Evolutionary conservation across 2,888 invertebrate genomes (phyloP), one percentile per base, ranked within the genome.

Genomic region (Oscheius sp.): DNA sequence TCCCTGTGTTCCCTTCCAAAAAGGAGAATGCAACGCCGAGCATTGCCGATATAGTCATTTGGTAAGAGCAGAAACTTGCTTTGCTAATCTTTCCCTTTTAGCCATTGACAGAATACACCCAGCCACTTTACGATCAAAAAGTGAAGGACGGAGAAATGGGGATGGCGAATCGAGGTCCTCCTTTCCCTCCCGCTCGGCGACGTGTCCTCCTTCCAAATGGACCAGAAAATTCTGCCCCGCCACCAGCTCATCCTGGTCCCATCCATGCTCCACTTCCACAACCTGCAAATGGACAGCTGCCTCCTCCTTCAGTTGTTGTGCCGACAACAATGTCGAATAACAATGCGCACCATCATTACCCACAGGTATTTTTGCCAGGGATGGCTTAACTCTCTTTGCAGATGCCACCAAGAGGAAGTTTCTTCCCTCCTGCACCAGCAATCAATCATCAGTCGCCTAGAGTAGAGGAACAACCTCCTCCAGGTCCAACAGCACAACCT

Each of bases 1-100:
- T 65, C 86, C 86, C 31, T 84, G 84, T 72, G 81, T 80, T 55
- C 79, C 75, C 8, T 85, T 79, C 71, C 84, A 86, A 73, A 82
- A 80, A 58, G 83, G 83, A 33, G 76, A 80, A 39, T 86, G 84
- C 63, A 57, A 68, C n/a, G 76, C 77, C 12, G 83, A 85, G 20
- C 80, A 76, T 20, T 86, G 86, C 67, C 75, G 75, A 8, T 86
- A 73, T 68, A 86, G 85, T 23, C 86, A 86, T 69, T 74, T 74
- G 52, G 68, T 68, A 27, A 10, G 68, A 25, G 17, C 34, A 17
- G 15, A 39, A 31, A 52, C 50, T 25, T 20, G 27, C 20, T 33
- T 29, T 34, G n/a, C 33, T 31, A n/a, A 29, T 2, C 23, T 61
- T 15, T 68, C 12, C 8, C 15, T 64, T 64, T 45, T 63, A 77